phyloP scores from a whole-genome alignment of 2,888 invertebrate genomes.

The Drosophila antonietae region DNA sequence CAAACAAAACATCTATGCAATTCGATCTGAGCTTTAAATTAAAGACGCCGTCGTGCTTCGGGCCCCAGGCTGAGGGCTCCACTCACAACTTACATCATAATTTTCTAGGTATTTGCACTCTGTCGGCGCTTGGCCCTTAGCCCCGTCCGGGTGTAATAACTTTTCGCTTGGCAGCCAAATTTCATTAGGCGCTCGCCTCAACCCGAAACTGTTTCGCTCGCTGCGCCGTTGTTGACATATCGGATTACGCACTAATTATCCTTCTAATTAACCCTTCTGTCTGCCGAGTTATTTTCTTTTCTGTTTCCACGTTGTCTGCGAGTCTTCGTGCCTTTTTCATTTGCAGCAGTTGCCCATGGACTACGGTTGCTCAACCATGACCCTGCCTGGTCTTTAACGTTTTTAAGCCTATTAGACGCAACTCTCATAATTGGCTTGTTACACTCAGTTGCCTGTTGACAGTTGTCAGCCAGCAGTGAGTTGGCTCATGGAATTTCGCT shows the following conservation, averaged over 20 bases:
- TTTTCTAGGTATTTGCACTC: constrained; percentile 63
- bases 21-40: constrained; percentile 30
- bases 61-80: constrained; percentile 2
- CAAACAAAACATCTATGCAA: constrained; percentile 13
- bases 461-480: constrained; percentile 38
- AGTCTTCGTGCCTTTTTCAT: constrained; percentile 16
- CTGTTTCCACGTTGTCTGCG: constrained; percentile 27
- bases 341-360: constrained; percentile 44
- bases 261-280: constrained; percentile 82
- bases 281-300: constrained; percentile 49
- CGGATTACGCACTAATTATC: constrained; percentile 84
- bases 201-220: constrained; percentile 8
- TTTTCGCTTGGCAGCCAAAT: constrained; percentile 55
- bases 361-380: constrained; percentile 68
- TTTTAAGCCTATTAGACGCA: constrained; percentile 80
- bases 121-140: background rate
- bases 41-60: background rate
- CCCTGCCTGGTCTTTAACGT: constrained; percentile 58
- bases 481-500: constrained; percentile 34
- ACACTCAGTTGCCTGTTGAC: constrained; percentile 28
- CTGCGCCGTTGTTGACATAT: constrained; percentile 76
- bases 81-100: constrained; percentile 63
- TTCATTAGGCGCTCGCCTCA: constrained; percentile 51
- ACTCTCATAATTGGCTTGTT: constrained; percentile 78
- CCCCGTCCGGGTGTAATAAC: constrained; percentile 28